Conservation (phyloP, 2,888 invertebrate species). For the Invenusta paracnida region DNA sequence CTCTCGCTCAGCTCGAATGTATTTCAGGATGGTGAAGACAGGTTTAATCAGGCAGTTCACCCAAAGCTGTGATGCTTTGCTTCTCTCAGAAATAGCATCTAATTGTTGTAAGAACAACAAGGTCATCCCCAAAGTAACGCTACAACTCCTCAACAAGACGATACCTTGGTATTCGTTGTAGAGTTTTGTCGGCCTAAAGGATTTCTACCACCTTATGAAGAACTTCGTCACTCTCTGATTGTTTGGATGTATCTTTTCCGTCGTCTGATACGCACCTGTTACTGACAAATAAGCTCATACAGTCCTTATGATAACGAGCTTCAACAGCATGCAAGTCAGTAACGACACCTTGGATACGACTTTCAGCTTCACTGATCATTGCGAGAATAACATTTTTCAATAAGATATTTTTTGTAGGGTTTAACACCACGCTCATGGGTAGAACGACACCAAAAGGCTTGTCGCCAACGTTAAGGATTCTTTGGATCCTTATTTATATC, state of each 20-base stretch:
- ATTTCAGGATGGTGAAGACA: slow-evolving; percentile 47
- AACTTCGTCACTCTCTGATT: not conserved
- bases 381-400: slow-evolving; percentile 2
- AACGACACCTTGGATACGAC: too few species aligned
- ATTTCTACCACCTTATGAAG: not conserved
- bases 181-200: too few species aligned
- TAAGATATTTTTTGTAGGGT: not conserved
- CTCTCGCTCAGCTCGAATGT: slow-evolving; percentile 47
- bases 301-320: not conserved
- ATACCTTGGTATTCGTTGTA: too few species aligned
- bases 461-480: not conserved
- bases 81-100: not conserved
- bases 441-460: not conserved
- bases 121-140: too few species aligned
- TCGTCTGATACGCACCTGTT: not conserved
- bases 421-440: not conserved
- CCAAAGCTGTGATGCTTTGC: slow-evolving; percentile 42
- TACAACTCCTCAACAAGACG: too few species aligned
- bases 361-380: too few species aligned
- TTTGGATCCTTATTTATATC: slow-evolving; percentile 6
- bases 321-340: not conserved
- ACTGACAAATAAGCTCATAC: not conserved
- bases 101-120: too few species aligned
- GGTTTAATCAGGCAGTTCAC: slow-evolving; percentile 46
- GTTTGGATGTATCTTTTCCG: not conserved